Evolutionary conservation across 2,888 invertebrate species (phyloP).

Genomic region (Ectemnius cavifrons): DNA sequence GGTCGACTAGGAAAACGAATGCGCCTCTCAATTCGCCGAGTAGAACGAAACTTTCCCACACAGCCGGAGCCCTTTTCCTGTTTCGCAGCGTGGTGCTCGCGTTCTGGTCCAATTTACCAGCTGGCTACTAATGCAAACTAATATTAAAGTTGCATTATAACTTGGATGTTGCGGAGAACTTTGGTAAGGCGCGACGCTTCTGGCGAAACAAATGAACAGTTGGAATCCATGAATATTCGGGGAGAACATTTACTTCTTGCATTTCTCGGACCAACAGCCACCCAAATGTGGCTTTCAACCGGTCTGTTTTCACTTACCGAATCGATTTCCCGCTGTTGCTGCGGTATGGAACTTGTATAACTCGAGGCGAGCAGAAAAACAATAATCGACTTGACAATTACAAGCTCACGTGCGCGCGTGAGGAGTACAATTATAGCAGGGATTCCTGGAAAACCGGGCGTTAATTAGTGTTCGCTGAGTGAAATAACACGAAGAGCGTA

Average conservation of each 20-base stretch:
- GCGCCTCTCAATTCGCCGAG: too few relatives aligned
- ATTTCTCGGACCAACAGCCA: too few relatives aligned
- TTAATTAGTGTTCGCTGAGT: not conserved
- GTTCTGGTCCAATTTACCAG: conserved; percentile 40
- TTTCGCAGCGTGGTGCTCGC: conserved; percentile 15
- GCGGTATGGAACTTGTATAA: too few relatives aligned
- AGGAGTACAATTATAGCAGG: too few relatives aligned
- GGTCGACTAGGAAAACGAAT: too few relatives aligned
- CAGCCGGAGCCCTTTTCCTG: not conserved
- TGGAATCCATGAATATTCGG: not conserved
- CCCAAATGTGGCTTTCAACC: too few relatives aligned
- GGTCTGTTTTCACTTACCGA: too few relatives aligned
- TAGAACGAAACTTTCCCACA: too few relatives aligned
- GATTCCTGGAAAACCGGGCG: not conserved
- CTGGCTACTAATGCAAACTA: conserved; percentile 27
- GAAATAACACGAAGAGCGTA: not conserved
- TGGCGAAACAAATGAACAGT: conserved; percentile 23
- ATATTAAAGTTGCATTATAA: conserved; percentile 36
- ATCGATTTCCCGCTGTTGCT: too few relatives aligned
- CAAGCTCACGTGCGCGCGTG: too few relatives aligned
- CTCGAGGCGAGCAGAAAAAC: too few relatives aligned
- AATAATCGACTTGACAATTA: too few relatives aligned
- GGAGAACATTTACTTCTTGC: not conserved
- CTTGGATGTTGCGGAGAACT: conserved; percentile 23
- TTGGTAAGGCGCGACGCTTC: conserved; percentile 23